Percentiles rank a stretch among this genome's conserved stretches.
Conservation (phyloP, 2,797 vertebrate genomes). For the Hemitrygon akajei region DNA sequence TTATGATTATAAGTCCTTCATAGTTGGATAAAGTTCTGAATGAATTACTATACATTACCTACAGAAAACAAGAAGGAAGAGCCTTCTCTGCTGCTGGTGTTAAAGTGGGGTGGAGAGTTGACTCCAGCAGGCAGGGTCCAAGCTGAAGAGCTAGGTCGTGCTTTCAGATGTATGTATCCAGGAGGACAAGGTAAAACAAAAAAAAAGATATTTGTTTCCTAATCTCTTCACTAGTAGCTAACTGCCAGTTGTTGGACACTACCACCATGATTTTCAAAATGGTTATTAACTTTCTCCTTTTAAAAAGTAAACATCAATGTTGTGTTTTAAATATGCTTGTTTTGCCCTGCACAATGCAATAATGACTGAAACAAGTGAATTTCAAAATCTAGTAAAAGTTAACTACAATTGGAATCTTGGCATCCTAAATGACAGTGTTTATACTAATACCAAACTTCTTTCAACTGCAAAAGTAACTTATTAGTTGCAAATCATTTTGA, state of each 20-base stretch:
- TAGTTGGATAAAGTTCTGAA: background rate
- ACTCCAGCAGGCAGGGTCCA: slow-evolving; percentile 80
- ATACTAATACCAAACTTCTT: background rate
- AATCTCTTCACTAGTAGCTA: background rate
- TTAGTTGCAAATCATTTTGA: background rate
- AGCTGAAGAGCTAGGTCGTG: slow-evolving; percentile 78
- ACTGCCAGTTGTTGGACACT: background rate
- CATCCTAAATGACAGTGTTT: background rate
- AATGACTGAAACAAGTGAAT: background rate
- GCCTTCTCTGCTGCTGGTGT: slow-evolving; percentile 73
- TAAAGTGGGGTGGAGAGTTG: slow-evolving; percentile 82
- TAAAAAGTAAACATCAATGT: no score
- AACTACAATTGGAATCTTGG: background rate
- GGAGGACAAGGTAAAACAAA: slow-evolving; percentile 72
- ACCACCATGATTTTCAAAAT: background rate
- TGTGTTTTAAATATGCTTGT: background rate
- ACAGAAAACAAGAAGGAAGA: slow-evolving; percentile 71
- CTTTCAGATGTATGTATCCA: slow-evolving; percentile 83
- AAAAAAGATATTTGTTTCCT: background rate
- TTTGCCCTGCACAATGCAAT: background rate
- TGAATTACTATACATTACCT: background rate
- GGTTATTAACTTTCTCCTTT: background rate
- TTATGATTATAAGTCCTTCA: background rate
- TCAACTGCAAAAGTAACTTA: background rate
- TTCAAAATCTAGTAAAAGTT: background rate